Conservation (phyloP, 2,888 invertebrate species). For the Achlya flavicornis region DNA sequence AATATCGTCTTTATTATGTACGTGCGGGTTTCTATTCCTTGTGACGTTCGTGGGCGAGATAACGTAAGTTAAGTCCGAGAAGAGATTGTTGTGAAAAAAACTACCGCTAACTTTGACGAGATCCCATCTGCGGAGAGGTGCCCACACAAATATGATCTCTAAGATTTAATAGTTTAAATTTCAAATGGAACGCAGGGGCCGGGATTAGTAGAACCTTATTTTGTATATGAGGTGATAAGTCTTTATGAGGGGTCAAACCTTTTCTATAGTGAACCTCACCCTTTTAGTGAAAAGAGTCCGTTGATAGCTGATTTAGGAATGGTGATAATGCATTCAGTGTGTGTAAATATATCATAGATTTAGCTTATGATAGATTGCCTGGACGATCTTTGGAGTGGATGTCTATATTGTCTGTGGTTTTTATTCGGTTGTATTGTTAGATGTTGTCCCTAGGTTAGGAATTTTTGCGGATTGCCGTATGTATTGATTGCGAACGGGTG, state of each 20-base stretch:
- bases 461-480: slow-evolving; percentile 52
- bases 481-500: slow-evolving; percentile 36
- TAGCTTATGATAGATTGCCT: slow-evolving; percentile 76
- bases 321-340: slow-evolving; percentile 80
- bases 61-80: slow-evolving; percentile 84
- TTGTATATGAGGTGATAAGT: slow-evolving; percentile 84
- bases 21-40: slow-evolving; percentile 83
- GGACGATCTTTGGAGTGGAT: slow-evolving; percentile 44
- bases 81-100: slow-evolving; percentile 83
- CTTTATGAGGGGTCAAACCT: slow-evolving; percentile 85
- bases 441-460: slow-evolving; percentile 47
- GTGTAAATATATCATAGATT: slow-evolving; percentile 83
- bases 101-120: slow-evolving; percentile 79
- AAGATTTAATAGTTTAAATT: slow-evolving; percentile 49
- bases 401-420: slow-evolving; percentile 34
- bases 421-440: slow-evolving; percentile 28
- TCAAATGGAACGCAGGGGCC: slow-evolving; percentile 45
- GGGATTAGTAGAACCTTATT: slow-evolving; percentile 82
- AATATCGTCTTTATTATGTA: slow-evolving; percentile 84
- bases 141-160: slow-evolving; percentile 65
- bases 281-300: slow-evolving; percentile 84
- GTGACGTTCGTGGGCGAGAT: slow-evolving; percentile 81
- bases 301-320: slow-evolving; percentile 84
- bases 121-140: slow-evolving; percentile 62
- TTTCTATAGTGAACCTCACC: slow-evolving; percentile 82